Evolutionary conservation across 2,797 vertebrate species (phyloP), one percentile per base, ranked within the genome.

Genomic region (Taeniopygia guttata): DNA sequence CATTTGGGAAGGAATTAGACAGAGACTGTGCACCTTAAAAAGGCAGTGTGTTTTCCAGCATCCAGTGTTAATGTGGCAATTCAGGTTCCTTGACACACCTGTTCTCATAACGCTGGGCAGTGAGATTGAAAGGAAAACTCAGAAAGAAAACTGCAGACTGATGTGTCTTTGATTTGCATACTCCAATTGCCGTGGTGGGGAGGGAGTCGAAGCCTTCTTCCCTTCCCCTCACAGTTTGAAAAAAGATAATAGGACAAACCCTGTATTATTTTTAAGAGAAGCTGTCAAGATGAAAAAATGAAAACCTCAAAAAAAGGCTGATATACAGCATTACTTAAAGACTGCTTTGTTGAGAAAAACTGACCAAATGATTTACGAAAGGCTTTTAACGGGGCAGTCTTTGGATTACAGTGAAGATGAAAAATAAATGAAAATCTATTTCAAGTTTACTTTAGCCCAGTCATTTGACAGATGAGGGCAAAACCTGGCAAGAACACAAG

Each of bases 341-440:
- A 96, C 86, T 90, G 93, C 91, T 97, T 96, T 97, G 96, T 97
- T 97, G 97, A 95, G 88, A 95, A 96, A 97, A 98, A 97, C 94
- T 97, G 97, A 97, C 96, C 97, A 94, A 97, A 92, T 97, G 97
- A 98, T 98, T 98, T 98, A 98, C 97, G 79, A 97, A 97, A 97
- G 93, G 91, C 94, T 97, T 98, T 97, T 97, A 97, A 94, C 92
- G 89, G 90, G 96, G 93, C 95, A 97, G 94, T 90, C 79, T 97
- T 97, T 92, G 95, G 95, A 97, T 97, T 97, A 97, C 94, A 97
- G 95, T 68, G 68, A 96, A 97, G 96, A 97, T 97, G 96, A 97
- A 98, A 98, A 98, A 97, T 97, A 98, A 98, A 97, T 97, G 95
- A 95, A 96, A 98, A 97, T 97, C 88, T 95, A 94, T 97, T 97